These are phyloP conservation scores for Pseudopleuronectes americanus DNA, from an alignment of 2,797 vertebrate genomes.

Conservation along the genomic window DNA sequence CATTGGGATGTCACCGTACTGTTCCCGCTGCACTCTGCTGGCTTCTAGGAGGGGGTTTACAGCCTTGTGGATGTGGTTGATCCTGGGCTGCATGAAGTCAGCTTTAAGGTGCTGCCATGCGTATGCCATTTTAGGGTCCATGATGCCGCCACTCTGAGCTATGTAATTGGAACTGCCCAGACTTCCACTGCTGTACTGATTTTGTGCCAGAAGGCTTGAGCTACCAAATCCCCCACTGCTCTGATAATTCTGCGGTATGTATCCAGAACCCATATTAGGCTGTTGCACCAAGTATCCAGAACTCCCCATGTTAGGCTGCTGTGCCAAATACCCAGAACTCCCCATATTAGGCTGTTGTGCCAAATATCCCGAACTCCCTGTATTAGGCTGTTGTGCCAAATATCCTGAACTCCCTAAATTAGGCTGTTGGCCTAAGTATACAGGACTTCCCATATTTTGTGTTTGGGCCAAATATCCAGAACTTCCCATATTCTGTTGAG, in stretches of 20 bases:
- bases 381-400: slow-evolving; percentile 43
- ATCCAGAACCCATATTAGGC: slow-evolving; percentile 69
- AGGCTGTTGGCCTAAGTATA: slow-evolving; percentile 68
- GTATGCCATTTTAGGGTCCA: slow-evolving; percentile 83
- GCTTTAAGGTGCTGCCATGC: slow-evolving; percentile 89
- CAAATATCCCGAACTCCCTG: slow-evolving; percentile 72
- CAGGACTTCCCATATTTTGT: slow-evolving; percentile 60
- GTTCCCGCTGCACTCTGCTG: slow-evolving; percentile 75
- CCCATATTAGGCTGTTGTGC: slow-evolving; percentile 69
- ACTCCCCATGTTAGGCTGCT: slow-evolving; percentile 66
- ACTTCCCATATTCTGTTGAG: slow-evolving; percentile 75
- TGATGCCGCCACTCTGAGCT: slow-evolving; percentile 78
- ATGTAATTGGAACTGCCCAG: slow-evolving; percentile 77
- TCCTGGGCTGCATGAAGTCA: slow-evolving; percentile 89
- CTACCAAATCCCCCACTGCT: slow-evolving; percentile 73
- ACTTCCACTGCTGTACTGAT: slow-evolving; percentile 86
- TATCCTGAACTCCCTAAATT: slow-evolving; percentile 40
- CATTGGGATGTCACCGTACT: slow-evolving; percentile 79
- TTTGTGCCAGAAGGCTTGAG: slow-evolving; percentile 81
- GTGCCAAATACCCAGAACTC: slow-evolving; percentile 65
- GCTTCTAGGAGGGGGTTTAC: slow-evolving; percentile 75
- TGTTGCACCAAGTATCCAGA: slow-evolving; percentile 65
- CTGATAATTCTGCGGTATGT: slow-evolving; percentile 77
- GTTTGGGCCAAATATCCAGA: slow-evolving; percentile 65
- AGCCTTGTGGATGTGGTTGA: slow-evolving; percentile 88